phyloP scores from a whole-genome alignment of 2,888 invertebrate species.

The Hypomecis atomaria region DNA sequence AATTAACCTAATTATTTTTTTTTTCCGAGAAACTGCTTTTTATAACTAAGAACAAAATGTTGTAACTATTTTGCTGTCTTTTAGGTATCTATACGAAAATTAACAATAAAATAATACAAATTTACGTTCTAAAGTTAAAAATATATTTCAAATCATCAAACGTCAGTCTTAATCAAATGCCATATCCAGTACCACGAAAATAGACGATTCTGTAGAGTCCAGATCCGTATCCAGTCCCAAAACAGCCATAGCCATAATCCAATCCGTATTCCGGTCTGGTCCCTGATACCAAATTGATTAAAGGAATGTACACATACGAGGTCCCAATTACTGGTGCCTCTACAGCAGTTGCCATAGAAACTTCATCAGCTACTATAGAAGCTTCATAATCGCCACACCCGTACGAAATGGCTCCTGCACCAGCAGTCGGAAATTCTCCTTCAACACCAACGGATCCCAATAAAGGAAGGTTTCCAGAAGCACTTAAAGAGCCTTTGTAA shows the following conservation, averaged over 20 bases:
- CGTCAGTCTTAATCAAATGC: conserved; percentile 2
- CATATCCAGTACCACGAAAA: conserved; percentile 13
- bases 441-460: conserved; percentile 44
- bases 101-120: too few species aligned
- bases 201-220: neutral
- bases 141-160: conserved; percentile 3
- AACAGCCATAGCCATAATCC: conserved; percentile 17
- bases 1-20: too few species aligned
- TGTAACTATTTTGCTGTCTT: too few species aligned
- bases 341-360: conserved; percentile 42
- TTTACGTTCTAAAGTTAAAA: neutral
- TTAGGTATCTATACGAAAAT: too few species aligned
- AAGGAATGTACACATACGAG: too few species aligned
- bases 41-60: too few species aligned
- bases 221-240: conserved; percentile 17
- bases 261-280: conserved; percentile 12
- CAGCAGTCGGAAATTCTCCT: conserved; percentile 42
- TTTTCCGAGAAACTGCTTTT: too few species aligned
- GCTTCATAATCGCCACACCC: conserved; percentile 43
- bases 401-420: conserved; percentile 47
- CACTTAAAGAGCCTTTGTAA: conserved; percentile 48
- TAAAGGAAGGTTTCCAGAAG: conserved; percentile 44
- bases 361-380: conserved; percentile 43
- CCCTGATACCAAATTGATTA: too few species aligned
- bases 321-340: neutral